Percentiles rank a stretch among this genome's conserved stretches.
Conservation (phyloP, 1,140 invertebrate genomes). For the Olivierus martensii region DNA sequence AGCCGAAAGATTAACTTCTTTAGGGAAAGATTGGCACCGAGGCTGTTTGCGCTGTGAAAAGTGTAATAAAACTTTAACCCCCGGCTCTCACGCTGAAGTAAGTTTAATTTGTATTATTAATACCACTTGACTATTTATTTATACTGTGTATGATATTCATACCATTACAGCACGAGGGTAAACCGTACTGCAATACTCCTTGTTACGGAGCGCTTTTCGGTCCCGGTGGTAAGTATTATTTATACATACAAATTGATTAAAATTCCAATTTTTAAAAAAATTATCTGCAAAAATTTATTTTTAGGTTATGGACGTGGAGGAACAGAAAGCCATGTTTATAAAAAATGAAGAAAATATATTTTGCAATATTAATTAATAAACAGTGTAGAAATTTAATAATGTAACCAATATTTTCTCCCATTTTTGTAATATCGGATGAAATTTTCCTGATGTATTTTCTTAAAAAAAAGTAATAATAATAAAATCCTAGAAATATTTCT, state of each 20-base stretch:
- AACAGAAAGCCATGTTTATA: constrained; percentile 48
- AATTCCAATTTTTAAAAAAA: too few species aligned
- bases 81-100: constrained; percentile 45
- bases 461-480: too few species aligned
- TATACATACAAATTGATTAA: too few species aligned
- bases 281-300: constrained; percentile 29
- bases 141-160: constrained; percentile 1
- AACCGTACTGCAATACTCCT: constrained; percentile 60
- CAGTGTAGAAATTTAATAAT: too few species aligned
- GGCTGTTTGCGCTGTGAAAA: constrained; percentile 57
- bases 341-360: constrained; percentile 26
- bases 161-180: constrained; percentile 47
- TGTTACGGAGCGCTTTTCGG: constrained; percentile 60
- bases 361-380: too few species aligned
- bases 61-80: constrained; percentile 58
- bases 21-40: constrained; percentile 67
- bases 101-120: too few species aligned
- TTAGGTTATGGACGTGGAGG: constrained; percentile 46
- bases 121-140: too few species aligned
- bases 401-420: too few species aligned
- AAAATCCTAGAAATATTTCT: too few species aligned
- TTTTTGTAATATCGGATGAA: too few species aligned
- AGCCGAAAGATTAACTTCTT: constrained; percentile 61
- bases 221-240: constrained; percentile 43
- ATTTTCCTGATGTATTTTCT: too few species aligned